Evolutionary conservation across 2,888 invertebrate species (phyloP), one percentile per base, ranked within the genome.

Genomic region (Limnephilus lunatus): DNA sequence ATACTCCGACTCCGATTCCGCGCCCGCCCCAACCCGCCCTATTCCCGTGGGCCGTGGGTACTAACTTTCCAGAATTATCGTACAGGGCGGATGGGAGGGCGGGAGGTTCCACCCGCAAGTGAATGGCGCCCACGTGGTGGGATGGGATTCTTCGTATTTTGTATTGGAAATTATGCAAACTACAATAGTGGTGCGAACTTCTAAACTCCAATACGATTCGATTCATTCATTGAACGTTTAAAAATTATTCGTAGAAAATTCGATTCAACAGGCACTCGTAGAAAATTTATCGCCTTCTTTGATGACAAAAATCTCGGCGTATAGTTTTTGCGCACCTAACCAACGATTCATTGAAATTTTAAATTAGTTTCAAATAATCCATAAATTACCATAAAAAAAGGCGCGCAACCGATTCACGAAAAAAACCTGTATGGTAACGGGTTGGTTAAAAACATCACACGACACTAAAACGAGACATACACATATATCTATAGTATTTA

Each of bases 1-100:
- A 90, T 90, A 90, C 82, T 48, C 81, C 89, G 35, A 15, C 82
- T 48, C 81, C 81, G 35, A 15, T 32, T 19, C 30, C 48, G 35
- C n/a, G 48, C 86, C 48, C 44, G 82, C 82, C 32, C 32, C 25
- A 44, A 39, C 35, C 86, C 44, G n/a, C 44, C 25, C 15, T 14
- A 15, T 35, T 35, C 44, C n/a, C 85, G 31, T 35, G 44, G n/a
- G 39, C n/a, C 85, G 31, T 35, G 44, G n/a, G 39, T 35, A 85
- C 30, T 48, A 86, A 35, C 39, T n/a, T 53, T 31, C 87, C 68
- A 68, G 68, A 68, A 68, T 68, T 68, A 68, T 68, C 68, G 68
- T 68, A 68, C 68, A 68, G 25, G 68, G 68, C 5, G 68, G 68
- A 9, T 25, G 68, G 68, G 5, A 2, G 9, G 19, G 15, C 15